phyloP scores from a whole-genome alignment of 92 coral and sea anemone genomes.

The Zoanthus gigantus region DNA sequence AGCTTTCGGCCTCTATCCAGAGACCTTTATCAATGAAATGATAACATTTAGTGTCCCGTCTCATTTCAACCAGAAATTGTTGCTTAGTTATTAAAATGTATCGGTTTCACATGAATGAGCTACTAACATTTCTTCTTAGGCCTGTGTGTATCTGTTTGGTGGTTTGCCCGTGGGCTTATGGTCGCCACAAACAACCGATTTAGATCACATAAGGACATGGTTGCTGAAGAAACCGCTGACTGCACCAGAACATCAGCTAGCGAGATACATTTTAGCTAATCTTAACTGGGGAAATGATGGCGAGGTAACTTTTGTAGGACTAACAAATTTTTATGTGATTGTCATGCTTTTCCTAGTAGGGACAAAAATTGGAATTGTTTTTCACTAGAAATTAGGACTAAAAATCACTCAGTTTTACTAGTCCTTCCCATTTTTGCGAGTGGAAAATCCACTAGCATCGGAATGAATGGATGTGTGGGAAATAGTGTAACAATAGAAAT shows the following conservation, averaged over 20 bases:
- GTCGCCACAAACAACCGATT: constrained; percentile 79
- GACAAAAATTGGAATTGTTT: too few species aligned
- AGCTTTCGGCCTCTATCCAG: too few species aligned
- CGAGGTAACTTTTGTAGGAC: constrained; percentile 49
- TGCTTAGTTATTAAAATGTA: background rate
- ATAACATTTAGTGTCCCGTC: too few species aligned
- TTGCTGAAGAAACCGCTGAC: constrained; percentile 89
- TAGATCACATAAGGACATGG: constrained; percentile 91
- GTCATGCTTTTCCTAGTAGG: background rate
- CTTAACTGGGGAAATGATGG: constrained; percentile 92
- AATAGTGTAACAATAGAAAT: too few species aligned
- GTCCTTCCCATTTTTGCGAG: too few species aligned
- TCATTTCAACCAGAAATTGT: background rate
- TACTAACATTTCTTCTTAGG: constrained; percentile 47
- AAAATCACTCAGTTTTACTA: too few species aligned
- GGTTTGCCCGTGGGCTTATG: constrained; percentile 90
- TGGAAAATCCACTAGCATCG: too few species aligned
- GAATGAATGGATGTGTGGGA: too few species aligned
- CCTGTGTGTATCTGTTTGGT: constrained; percentile 87
- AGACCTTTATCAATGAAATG: too few species aligned
- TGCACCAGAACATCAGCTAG: constrained; percentile 90
- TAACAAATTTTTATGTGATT: background rate
- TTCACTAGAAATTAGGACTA: too few species aligned
- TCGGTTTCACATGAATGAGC: background rate
- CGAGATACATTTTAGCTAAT: constrained; percentile 83